Conservation (phyloP, 2,113 vertebrate genomes). For the Synodontis membranacea region DNA sequence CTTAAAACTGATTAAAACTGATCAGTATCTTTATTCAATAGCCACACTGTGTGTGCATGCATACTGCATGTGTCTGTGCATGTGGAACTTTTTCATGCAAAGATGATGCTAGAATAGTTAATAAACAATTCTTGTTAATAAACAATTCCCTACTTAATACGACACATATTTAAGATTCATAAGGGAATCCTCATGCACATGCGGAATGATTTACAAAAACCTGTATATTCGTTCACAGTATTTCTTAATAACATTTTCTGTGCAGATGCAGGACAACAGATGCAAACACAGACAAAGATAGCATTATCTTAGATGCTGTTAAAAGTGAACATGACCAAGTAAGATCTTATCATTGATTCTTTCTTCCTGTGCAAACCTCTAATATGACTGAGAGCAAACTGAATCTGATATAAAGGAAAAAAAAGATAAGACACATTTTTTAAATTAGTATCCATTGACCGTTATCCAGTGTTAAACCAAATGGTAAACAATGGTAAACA, state of each 20-base stretch:
- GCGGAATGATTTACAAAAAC: background rate
- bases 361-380: background rate
- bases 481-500: background rate
- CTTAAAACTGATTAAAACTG: no score
- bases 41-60: no score
- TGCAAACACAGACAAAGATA: background rate
- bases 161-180: background rate
- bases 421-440: background rate
- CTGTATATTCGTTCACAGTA: background rate
- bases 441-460: background rate
- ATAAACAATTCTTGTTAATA: background rate
- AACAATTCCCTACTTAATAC: background rate
- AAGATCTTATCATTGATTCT: background rate
- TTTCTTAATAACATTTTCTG: background rate
- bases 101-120: background rate
- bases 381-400: background rate
- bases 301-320: background rate
- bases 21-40: no score
- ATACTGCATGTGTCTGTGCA: background rate
- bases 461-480: no score
- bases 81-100: background rate
- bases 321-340: constrained; percentile 7
- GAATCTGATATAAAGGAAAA: background rate
- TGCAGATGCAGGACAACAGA: constrained; percentile 15
- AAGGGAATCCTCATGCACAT: background rate